These are phyloP conservation scores for Octonoba sinensis DNA, from an alignment of 2,888 invertebrate genomes.

Conservation along the genomic window DNA sequence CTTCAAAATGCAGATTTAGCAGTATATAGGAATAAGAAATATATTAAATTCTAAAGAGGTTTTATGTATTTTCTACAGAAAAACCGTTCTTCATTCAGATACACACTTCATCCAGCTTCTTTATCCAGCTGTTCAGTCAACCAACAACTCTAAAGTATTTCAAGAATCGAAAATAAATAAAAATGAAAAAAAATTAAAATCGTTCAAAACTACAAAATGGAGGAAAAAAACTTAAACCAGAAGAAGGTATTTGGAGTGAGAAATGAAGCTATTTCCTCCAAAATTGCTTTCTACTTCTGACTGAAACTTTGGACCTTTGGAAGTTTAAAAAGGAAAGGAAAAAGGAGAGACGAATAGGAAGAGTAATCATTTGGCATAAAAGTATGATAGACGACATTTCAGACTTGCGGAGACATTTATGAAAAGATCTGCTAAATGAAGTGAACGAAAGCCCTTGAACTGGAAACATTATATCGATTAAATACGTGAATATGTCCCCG, in stretches of 20 bases:
- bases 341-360: neutral
- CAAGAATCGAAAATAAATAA: slow-evolving; percentile 11
- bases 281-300: slow-evolving; percentile 27
- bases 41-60: no score
- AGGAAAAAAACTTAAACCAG: neutral
- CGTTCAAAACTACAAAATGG: neutral
- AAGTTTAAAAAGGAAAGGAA: slow-evolving; percentile 4
- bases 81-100: neutral
- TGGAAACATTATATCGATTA: neutral
- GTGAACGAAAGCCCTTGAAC: neutral
- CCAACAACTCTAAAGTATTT: slow-evolving; percentile 13
- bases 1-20: no score
- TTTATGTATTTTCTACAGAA: no score
- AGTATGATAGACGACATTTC: slow-evolving; percentile 1
- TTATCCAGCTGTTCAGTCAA: slow-evolving; percentile 19
- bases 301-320: slow-evolving; percentile 12
- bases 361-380: slow-evolving; percentile 3
- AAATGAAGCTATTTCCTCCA: slow-evolving; percentile 46
- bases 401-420: neutral
- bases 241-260: slow-evolving; percentile 41
- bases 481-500: no score
- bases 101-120: neutral
- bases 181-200: neutral
- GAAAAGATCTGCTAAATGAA: slow-evolving; percentile 1
- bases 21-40: no score